Evolutionary conservation across 1,140 invertebrate species (phyloP), one percentile per base, ranked within the genome.

Genomic region (Drosophila truncata): DNA sequence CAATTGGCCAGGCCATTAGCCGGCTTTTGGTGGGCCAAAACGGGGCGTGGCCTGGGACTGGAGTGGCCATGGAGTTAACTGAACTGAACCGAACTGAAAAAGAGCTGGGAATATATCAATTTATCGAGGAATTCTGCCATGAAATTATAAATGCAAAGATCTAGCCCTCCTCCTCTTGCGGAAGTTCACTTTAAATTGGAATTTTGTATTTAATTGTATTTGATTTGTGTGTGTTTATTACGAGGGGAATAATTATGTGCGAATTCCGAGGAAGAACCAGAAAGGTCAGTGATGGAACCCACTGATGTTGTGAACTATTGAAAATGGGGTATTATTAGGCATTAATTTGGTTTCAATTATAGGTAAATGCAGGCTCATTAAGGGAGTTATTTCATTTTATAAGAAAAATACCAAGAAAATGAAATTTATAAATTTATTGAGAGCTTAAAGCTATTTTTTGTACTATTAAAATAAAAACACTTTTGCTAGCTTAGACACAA

Each of bases 1-100:
- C 84, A 87, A 87, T 87, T 87, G 84, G 77, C 69, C 80, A 73
- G 64, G 70, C 67, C 84, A 80, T 87, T 88, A 88, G 72, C 72
- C 77, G 61, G 63, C 60, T 65, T 64, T 63, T 54, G 49, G 49
- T 77, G 52, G 78, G 27, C 69, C 64, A 58, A 49, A 29, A 74
- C 23, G 80, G 67, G 84, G 84, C 80, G 83, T 88, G 80, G 47
- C 62, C 23, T 16, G 31, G 20, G 50, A 29, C 18, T 25, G 59
- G 42, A 37, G 52, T 67, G 67, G 49, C 72, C 82, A 72, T 60
- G 60, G 33, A 33, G 57, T 59, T 57, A 63, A 59, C 52, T 61
- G 52, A 63, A 63, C 54, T 62, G 33, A 55, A 55, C 20, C 54
- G 25, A 27, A 52, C 18, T 27, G 46, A n/a, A n/a, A n/a, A 1